phyloP scores from a whole-genome alignment of 1,140 invertebrate genomes.

The Gryon sp. region DNA sequence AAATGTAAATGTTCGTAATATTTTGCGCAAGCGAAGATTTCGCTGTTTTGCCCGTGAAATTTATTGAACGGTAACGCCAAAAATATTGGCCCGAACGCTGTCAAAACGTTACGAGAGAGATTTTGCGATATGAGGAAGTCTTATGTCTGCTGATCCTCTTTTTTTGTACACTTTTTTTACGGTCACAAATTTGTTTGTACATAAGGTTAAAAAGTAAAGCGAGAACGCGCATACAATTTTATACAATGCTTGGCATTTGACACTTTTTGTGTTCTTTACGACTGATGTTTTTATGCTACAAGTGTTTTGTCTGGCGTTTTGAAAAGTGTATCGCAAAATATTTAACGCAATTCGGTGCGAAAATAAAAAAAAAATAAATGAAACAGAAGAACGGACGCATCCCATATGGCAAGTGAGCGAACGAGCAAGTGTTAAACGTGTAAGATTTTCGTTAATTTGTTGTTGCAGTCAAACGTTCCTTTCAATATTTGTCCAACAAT shows the following conservation, averaged over 20 bases:
- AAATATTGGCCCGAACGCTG: slow-evolving; percentile 30
- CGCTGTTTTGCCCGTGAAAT: slow-evolving; percentile 73
- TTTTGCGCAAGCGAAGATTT: slow-evolving; percentile 71
- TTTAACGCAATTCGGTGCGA: slow-evolving; percentile 31
- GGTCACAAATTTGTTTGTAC: slow-evolving; percentile 48
- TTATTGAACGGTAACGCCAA: slow-evolving; percentile 19
- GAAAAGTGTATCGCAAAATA: slow-evolving; percentile 11
- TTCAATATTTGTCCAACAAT: slow-evolving; percentile 54
- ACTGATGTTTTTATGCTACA: not conserved
- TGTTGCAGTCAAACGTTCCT: slow-evolving; percentile 74
- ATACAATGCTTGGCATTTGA: slow-evolving; percentile 37
- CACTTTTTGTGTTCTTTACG: slow-evolving; percentile 45
- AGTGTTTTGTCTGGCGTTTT: slow-evolving; percentile 35
- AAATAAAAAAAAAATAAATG: slow-evolving; percentile 33
- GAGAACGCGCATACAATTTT: slow-evolving; percentile 22
- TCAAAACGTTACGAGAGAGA: slow-evolving; percentile 26
- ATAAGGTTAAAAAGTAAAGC: slow-evolving; percentile 38
- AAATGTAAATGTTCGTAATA: slow-evolving; percentile 67
- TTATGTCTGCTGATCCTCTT: slow-evolving; percentile 6
- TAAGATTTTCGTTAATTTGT: slow-evolving; percentile 71
- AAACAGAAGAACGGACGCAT: slow-evolving; percentile 46
- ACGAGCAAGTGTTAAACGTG: slow-evolving; percentile 49
- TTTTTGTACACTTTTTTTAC: slow-evolving; percentile 35
- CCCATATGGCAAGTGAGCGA: slow-evolving; percentile 18
- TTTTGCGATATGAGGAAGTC: slow-evolving; percentile 24